Evolutionary conservation across 1,140 invertebrate genomes (phyloP), one percentile per base, ranked within the genome.

Genomic region (Tetranychus urticae): DNA sequence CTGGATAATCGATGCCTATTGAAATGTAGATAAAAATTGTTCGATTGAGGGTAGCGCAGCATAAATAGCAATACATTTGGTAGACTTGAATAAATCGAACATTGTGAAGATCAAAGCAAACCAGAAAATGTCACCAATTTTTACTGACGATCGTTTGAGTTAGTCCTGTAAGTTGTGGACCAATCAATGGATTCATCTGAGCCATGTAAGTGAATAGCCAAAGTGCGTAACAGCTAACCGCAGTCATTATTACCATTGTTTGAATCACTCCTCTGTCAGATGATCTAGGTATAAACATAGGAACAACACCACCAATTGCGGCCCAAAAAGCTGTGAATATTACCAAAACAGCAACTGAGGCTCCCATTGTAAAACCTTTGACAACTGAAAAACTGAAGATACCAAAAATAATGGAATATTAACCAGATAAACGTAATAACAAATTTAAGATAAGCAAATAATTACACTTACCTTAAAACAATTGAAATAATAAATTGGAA

Each of bases 171-270:
- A 93, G 72, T 73, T 82, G 82, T 55, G 89, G 90, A 13, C 88
- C 90, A 68, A 92, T 83, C 54, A 93, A 72, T 0, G 90, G 89
- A 76, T 94, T 92, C 84, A 94, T 88, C 74, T 94, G 90, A 57
- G 84, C 82, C 81, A 93, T 83, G 69, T 89, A 93, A 65, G 86
- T 88, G 70, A 85, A 88, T 46, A 94, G 74, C 89, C 88, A 94
- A 71, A 86, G 89, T 72, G 59, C 80, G 79, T 87, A 92, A 73
- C 88, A 91, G 50, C 83, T 85, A 36, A 83, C 83, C n/a, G 85
- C 86, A 59, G 86, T 88, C 70, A 90, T 69, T 73, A 89, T 85
- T 50, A 91, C 74, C 66, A 89, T 79, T 56, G 86, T 81, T 72
- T 89, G 86, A 61, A 90, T 79, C 62, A 91, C 82, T 64, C 86